A percentile compares a stretch with the other conserved stretches of the same genome.
phyloP scores from a whole-genome alignment of 2,797 vertebrate species.

The Poeciliopsis paucimaculata region DNA sequence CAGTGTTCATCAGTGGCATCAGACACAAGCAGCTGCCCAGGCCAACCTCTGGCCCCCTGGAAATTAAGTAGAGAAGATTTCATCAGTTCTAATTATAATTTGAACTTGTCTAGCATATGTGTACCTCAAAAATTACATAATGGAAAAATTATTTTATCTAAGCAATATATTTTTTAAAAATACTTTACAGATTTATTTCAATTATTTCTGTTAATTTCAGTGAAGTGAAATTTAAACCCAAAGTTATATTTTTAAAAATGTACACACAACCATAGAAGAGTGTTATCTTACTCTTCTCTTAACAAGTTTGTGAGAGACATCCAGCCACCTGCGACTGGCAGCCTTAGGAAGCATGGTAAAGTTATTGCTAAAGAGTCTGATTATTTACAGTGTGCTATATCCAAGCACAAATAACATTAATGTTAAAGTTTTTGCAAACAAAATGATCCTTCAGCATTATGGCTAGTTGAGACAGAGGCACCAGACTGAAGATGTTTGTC shows the following conservation, averaged over 20 bases:
- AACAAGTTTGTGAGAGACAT: not conserved
- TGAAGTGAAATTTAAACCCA: not conserved
- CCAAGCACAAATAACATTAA: not conserved
- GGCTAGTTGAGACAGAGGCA: too few relatives aligned
- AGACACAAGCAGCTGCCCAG: constrained; percentile 34
- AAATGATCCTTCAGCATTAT: too few relatives aligned
- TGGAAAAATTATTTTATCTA: not conserved
- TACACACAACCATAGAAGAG: not conserved
- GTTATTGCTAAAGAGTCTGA: not conserved
- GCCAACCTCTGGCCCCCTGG: constrained; percentile 56
- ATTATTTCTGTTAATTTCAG: not conserved
- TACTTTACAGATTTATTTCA: not conserved
- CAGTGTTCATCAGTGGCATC: constrained; percentile 68
- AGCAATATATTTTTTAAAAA: not conserved
- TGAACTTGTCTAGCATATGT: not conserved
- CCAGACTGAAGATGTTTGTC: too few relatives aligned
- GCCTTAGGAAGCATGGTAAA: not conserved
- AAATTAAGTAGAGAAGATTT: constrained; percentile 35
- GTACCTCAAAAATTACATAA: too few relatives aligned
- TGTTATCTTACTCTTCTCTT: not conserved
- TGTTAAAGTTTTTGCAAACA: too few relatives aligned
- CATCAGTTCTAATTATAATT: not conserved
- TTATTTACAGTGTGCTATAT: not conserved
- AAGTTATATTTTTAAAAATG: not conserved
- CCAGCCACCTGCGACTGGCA: not conserved